phyloP scores from a whole-genome alignment of 2,888 invertebrate genomes.

The Hypercompe scribonia region DNA sequence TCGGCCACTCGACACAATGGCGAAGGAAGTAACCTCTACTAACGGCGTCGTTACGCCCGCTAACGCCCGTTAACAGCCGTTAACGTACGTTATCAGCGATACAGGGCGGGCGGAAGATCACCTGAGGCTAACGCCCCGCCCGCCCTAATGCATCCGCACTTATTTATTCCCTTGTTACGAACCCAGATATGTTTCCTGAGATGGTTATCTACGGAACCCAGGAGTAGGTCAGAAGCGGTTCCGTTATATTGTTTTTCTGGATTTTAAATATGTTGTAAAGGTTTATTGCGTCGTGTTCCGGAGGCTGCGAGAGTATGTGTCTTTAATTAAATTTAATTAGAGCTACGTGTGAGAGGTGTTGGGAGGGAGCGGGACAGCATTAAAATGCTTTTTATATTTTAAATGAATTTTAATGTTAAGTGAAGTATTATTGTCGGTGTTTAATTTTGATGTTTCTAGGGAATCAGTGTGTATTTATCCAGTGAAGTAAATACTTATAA shows the following conservation, averaged over 20 bases:
- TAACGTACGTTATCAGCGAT: constrained; percentile 81
- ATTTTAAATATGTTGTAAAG: constrained; percentile 53
- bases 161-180: constrained; percentile 77
- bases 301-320: constrained; percentile 27
- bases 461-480: not conserved
- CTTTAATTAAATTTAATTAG: constrained; percentile 35
- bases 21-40: constrained; percentile 80
- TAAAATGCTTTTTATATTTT: constrained; percentile 11
- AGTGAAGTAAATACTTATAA: not conserved
- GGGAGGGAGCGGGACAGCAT: not conserved
- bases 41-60: constrained; percentile 82
- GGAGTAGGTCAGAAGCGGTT: constrained; percentile 22
- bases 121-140: constrained; percentile 77
- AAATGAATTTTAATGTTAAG: constrained; percentile 38
- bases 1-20: constrained; percentile 69
- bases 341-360: not conserved
- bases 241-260: constrained; percentile 51
- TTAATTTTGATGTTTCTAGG: not conserved
- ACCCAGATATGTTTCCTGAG: constrained; percentile 78
- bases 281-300: constrained; percentile 42
- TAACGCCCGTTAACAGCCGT: constrained; percentile 72
- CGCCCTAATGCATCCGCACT: constrained; percentile 85
- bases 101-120: constrained; percentile 80
- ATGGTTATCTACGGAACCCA: constrained; percentile 65
- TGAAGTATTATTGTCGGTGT: not conserved